These are phyloP conservation scores for Tinamus major DNA, from an alignment of 2,797 vertebrate genomes.

Conservation along the genomic window DNA sequence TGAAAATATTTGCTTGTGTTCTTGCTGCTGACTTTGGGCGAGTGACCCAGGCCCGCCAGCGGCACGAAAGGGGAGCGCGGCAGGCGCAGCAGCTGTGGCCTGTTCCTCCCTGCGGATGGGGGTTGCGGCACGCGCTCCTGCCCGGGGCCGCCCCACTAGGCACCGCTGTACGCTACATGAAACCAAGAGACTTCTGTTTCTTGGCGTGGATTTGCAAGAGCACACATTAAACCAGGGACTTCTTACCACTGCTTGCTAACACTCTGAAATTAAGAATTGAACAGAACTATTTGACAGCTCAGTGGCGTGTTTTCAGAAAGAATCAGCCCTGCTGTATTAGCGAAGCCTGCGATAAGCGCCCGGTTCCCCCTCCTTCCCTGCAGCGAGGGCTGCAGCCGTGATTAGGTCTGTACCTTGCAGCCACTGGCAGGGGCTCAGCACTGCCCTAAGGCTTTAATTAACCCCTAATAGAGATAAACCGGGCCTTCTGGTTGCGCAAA, in stretches of 20 bases:
- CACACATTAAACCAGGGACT: not conserved
- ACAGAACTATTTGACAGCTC: not conserved
- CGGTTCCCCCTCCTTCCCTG: not conserved
- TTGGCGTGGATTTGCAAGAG: not conserved
- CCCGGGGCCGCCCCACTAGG: not conserved
- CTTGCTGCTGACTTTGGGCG: not conserved
- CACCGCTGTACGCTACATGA: not conserved
- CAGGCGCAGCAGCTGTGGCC: not conserved
- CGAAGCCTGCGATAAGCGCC: not conserved
- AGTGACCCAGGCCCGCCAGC: not conserved
- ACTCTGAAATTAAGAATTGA: slow-evolving; percentile 33
- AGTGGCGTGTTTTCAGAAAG: not conserved
- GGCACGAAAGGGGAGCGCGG: not conserved
- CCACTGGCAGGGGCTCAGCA: slow-evolving; percentile 39
- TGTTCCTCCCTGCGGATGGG: not conserved
- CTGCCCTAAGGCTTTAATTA: slow-evolving; percentile 75
- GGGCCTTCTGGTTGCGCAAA: slow-evolving; percentile 38
- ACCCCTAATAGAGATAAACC: slow-evolving; percentile 70
- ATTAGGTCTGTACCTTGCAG: slow-evolving; percentile 53
- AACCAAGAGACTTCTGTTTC: not conserved
- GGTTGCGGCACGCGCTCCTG: not conserved
- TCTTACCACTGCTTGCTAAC: not conserved
- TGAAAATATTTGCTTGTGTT: not conserved
- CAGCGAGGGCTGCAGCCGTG: not conserved
- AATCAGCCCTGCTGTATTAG: not conserved